Evolutionary conservation across 2,113 vertebrate species (phyloP).

Genomic region (Elachura formosa): DNA sequence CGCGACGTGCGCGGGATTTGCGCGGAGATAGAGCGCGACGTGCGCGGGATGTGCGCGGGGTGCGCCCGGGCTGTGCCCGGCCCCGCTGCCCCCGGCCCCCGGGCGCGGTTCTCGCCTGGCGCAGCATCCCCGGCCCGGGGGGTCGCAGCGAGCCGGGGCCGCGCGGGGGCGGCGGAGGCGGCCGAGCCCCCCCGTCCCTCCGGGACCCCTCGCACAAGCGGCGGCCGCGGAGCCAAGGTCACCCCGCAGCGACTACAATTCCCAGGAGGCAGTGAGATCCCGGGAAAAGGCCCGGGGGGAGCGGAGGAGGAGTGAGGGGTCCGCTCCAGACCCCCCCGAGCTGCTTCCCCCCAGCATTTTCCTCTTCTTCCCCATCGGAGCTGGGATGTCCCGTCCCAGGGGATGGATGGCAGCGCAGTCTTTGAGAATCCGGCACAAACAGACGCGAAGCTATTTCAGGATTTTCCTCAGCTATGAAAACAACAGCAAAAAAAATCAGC

Average conservation of each 20-base stretch:
- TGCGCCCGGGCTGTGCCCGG: not conserved
- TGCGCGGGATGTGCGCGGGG: not conserved
- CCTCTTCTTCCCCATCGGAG: not conserved
- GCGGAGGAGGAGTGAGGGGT: not conserved
- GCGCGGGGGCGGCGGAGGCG: not conserved
- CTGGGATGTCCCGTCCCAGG: accelerated
- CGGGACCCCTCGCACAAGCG: not conserved
- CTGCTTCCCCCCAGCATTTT: not conserved
- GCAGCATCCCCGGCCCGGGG: not conserved
- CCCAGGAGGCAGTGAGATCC: not conserved
- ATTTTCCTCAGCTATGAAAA: not conserved
- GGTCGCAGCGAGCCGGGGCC: not conserved
- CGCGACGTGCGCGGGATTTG: not conserved
- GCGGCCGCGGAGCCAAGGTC: constrained; percentile 30
- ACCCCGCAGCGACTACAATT: not conserved
- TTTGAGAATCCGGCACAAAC: not conserved
- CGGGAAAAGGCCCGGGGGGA: not conserved
- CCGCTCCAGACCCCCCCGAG: too few species aligned
- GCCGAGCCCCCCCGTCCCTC: not conserved
- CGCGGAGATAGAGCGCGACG: not conserved
- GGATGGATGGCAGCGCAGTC: not conserved
- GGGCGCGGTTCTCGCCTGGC: not conserved
- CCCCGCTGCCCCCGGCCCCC: not conserved
- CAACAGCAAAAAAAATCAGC: too few species aligned
- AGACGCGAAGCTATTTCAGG: not conserved